Percentiles rank a stretch among this genome's conserved stretches.
Conservation (phyloP, 53 echinoderm and acorn worm genomes). For the Paelopatides confundens region DNA sequence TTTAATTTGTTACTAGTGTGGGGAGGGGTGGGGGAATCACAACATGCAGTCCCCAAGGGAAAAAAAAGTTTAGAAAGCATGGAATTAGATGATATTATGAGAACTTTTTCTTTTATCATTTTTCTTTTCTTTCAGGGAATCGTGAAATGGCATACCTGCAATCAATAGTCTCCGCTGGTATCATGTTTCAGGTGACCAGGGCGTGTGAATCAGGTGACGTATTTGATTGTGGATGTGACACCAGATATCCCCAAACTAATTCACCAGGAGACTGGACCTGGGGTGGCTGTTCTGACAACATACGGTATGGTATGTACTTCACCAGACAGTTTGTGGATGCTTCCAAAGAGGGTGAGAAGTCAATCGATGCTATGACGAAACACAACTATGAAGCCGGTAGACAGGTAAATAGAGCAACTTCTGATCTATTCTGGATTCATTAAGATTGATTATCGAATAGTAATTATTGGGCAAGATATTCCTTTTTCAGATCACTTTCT, state of each 20-base stretch:
- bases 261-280: slow-evolving; percentile 80
- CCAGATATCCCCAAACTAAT: slow-evolving; percentile 45
- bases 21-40: too few relatives aligned
- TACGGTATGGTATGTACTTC: slow-evolving; percentile 91
- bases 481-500: too few relatives aligned
- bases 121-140: slow-evolving; percentile 69
- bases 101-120: too few relatives aligned
- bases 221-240: slow-evolving; percentile 88
- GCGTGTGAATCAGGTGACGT: slow-evolving; percentile 91
- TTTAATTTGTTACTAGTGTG: too few relatives aligned
- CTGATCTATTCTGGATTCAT: background rate
- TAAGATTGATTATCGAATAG: too few relatives aligned
- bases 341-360: slow-evolving; percentile 62
- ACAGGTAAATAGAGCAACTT: slow-evolving; percentile 61
- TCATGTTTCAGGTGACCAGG: slow-evolving; percentile 88
- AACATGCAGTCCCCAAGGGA: too few relatives aligned
- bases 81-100: too few relatives aligned
- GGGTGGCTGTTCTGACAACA: slow-evolving; percentile 97
- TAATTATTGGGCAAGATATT: too few relatives aligned
- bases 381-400: slow-evolving; percentile 94
- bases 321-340: slow-evolving; percentile 88
- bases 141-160: slow-evolving; percentile 91
- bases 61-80: too few relatives aligned
- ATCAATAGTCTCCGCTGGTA: slow-evolving; percentile 87
- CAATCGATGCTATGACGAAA: slow-evolving; percentile 82